Conservation (phyloP, 23 tunicate species). For the Botrylloides violaceus region DNA sequence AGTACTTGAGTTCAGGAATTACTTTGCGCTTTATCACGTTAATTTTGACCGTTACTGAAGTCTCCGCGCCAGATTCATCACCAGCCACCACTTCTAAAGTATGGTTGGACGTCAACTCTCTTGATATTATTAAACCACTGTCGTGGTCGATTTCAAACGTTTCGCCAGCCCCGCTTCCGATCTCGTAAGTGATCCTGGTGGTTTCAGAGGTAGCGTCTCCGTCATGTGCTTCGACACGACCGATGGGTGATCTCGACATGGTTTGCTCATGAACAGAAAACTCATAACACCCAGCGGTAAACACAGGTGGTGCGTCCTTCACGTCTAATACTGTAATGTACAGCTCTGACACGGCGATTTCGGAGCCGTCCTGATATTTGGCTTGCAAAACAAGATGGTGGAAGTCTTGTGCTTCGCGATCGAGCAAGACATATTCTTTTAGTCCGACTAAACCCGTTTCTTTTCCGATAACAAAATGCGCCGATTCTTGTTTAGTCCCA, state of each 20-base stretch:
- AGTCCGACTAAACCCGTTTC: slow-evolving; percentile 27
- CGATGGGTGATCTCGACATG: neutral
- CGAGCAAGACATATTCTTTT: slow-evolving; percentile 1
- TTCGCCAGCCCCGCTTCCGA: neutral
- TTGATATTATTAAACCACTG: neutral
- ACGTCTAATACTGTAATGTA: slow-evolving; percentile 33
- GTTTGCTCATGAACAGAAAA: slow-evolving; percentile 24
- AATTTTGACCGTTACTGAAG: slow-evolving; percentile 25
- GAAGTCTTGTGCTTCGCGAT: slow-evolving; percentile 28
- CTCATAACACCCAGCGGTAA: slow-evolving; percentile 2
- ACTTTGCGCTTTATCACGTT: slow-evolving; percentile 38
- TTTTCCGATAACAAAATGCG: slow-evolving; percentile 29
- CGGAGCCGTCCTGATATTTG: slow-evolving; percentile 8
- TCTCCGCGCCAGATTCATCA: neutral
- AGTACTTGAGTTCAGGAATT: slow-evolving; percentile 20
- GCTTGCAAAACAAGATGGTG: slow-evolving; percentile 15
- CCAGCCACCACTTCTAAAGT: slow-evolving; percentile 2
- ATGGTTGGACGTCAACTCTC: neutral
- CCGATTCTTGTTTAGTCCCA: neutral
- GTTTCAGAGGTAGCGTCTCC: slow-evolving; percentile 17
- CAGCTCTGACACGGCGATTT: neutral
- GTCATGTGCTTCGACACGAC: slow-evolving; percentile 38
- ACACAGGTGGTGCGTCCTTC: slow-evolving; percentile 35
- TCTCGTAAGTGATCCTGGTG: neutral
- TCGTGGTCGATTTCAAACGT: neutral